Conservation (phyloP, 2,888 invertebrate genomes). For the Conomelus anceps region DNA sequence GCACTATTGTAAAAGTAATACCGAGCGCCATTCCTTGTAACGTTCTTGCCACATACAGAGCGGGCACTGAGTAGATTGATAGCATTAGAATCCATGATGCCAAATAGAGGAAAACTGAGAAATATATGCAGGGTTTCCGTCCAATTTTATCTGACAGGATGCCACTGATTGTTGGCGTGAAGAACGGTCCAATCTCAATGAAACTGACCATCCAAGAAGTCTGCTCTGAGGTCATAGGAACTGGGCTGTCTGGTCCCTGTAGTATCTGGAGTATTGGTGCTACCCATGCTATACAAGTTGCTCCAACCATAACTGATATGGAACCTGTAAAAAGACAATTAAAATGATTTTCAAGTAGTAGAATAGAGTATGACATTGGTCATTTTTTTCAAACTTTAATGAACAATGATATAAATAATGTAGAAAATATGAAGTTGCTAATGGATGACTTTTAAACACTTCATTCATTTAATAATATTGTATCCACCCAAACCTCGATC, state of each 20-base stretch:
- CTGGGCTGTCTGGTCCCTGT: slow-evolving; percentile 8
- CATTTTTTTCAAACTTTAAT: too few species aligned
- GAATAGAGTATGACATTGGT: too few species aligned
- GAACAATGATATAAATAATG: too few species aligned
- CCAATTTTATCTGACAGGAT: slow-evolving; percentile 10
- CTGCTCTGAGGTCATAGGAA: slow-evolving; percentile 18
- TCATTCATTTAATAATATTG: too few species aligned
- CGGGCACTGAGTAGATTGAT: background rate
- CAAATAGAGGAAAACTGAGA: slow-evolving; percentile 9
- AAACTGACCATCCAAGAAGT: slow-evolving; percentile 19
- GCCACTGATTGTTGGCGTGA: background rate
- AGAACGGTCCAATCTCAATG: background rate
- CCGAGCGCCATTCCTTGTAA: slow-evolving; percentile 8
- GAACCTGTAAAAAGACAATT: slow-evolving; percentile 6
- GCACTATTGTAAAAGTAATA: slow-evolving; percentile 8
- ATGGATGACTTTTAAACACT: too few species aligned
- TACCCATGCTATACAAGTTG: slow-evolving; percentile 10
- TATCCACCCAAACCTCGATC: too few species aligned
- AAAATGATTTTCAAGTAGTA: too few species aligned
- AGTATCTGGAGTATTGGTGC: slow-evolving; percentile 12
- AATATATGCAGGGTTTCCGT: slow-evolving; percentile 10
- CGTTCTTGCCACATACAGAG: slow-evolving; percentile 3
- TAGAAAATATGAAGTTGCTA: too few species aligned
- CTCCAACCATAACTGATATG: slow-evolving; percentile 6
- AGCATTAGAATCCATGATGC: background rate